Evolutionary conservation across 1,140 invertebrate species (phyloP).

Genomic region (Drosophila equinoxialis): DNA sequence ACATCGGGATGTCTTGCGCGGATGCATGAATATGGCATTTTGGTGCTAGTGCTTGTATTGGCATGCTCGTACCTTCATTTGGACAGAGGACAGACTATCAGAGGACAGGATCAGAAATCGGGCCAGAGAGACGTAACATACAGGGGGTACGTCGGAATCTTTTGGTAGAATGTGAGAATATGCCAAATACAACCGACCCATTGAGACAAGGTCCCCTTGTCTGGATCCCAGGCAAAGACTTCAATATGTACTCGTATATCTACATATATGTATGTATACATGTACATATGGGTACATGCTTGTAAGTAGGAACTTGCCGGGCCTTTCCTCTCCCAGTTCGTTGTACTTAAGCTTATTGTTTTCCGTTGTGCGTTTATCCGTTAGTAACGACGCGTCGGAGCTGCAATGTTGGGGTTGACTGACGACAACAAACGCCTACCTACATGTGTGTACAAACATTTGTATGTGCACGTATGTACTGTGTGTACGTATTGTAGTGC

Average conservation of each 20-base stretch:
- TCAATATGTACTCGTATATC: too few relatives aligned
- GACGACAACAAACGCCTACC: constrained; percentile 19
- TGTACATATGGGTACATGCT: constrained; percentile 34
- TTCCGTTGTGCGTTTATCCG: constrained; percentile 38
- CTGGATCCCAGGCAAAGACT: neutral
- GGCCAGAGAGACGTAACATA: neutral
- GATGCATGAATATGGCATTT: constrained; percentile 27
- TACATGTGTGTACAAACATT: neutral
- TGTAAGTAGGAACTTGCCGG: constrained; percentile 44
- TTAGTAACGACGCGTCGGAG: constrained; percentile 32
- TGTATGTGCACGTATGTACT: constrained; percentile 11
- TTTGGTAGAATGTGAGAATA: constrained; percentile 75
- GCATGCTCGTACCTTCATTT: constrained; percentile 6
- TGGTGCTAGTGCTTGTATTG: constrained; percentile 13
- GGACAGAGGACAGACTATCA: neutral
- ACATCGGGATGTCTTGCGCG: constrained; percentile 20
- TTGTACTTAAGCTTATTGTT: constrained; percentile 74
- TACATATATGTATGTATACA: neutral
- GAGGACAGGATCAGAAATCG: neutral
- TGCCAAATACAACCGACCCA: constrained; percentile 61
- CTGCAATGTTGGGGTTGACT: constrained; percentile 49
- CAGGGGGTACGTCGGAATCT: constrained; percentile 38
- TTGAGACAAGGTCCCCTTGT: neutral
- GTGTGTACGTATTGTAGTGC: constrained; percentile 23
- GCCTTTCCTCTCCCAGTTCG: constrained; percentile 34